Conservation (phyloP, 1,140 invertebrate genomes). For the Trichonephila clavipes region DNA sequence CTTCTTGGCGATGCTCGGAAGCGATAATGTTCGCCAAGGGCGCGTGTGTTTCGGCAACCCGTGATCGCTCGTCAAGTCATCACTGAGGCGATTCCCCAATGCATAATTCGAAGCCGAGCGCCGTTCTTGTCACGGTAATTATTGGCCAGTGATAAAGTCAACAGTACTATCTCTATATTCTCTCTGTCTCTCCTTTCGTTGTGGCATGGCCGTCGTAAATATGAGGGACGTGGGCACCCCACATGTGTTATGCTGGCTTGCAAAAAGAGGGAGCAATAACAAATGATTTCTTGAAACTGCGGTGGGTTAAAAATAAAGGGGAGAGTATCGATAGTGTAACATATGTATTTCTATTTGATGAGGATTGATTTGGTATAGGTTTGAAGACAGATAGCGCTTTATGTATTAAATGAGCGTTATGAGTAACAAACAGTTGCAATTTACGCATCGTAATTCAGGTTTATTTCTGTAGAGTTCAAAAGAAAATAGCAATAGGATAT, state of each 20-base stretch:
- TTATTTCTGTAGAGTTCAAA: too few species aligned
- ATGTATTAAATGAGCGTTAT: too few species aligned
- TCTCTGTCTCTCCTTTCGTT: slow-evolving; percentile 49
- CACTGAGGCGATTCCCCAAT: slow-evolving; percentile 74
- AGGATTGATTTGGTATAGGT: too few species aligned
- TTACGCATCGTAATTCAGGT: too few species aligned
- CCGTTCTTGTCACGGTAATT: slow-evolving; percentile 76
- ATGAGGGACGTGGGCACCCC: slow-evolving; percentile 66
- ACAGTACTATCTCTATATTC: slow-evolving; percentile 64
- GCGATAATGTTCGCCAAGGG: slow-evolving; percentile 47
- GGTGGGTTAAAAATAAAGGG: not conserved
- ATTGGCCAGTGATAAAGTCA: slow-evolving; percentile 76
- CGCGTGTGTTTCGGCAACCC: slow-evolving; percentile 17
- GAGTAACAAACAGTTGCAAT: too few species aligned
- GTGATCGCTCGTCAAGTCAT: slow-evolving; percentile 75
- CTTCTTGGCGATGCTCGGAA: not conserved
- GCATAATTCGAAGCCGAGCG: slow-evolving; percentile 75
- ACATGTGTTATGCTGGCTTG: not conserved
- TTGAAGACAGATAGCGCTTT: too few species aligned
- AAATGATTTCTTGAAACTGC: slow-evolving; percentile 39
- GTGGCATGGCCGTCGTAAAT: slow-evolving; percentile 71
- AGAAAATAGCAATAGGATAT: too few species aligned
- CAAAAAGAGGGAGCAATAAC: slow-evolving; percentile 71
- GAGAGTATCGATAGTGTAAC: too few species aligned
- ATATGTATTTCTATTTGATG: too few species aligned